Evolutionary conservation across 2,797 vertebrate genomes (phyloP), one percentile per base, ranked within the genome.

Genomic region (Alcedo atthis): DNA sequence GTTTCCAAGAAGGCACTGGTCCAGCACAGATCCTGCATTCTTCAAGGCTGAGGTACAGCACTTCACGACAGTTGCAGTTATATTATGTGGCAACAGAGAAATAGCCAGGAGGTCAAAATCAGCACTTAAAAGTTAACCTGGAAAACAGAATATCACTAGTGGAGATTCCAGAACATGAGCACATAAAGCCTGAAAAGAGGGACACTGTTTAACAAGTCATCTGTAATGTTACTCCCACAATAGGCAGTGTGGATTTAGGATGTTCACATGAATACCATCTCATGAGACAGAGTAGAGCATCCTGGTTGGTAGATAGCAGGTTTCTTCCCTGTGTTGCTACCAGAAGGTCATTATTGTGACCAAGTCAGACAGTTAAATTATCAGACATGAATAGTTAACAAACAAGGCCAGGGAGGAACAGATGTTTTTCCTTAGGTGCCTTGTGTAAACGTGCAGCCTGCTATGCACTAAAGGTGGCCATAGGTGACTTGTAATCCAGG

Each of bases 401-500:
- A 68, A 86, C 4, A 1, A 12, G 70, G 54, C 35, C 48, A 76
- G 68, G 37, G 37, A 85, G 55, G 81, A 81, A 81, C 0, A 22
- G 67, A 54, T 87, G 73, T 61, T 94, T 94, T 84, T 67, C n/a
- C 43, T 70, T 58, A n/a, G 87, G 73, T 58, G 15, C 43, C 84
- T 71, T 77, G 61, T 76, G 82, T 92, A 91, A 91, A 91, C 85
- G 58, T 89, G 40, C 51, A 89, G 85, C 55, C 63, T 51, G 81
- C 76, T 63, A 54, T 0, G 0, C 25, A 8, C 63, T 43, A 63
- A 89, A 93, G 83, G 84, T 87, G 90, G 88, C 61, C 67, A 76
- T 58, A 95, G 91, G 93, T 91, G 94, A 96, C 89, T 86, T 73
- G 67, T 94, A 96, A 94, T 90, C 89, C 92, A 79, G 88, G 91